A percentile compares a stretch with the other conserved stretches of the same genome.
Evolutionary conservation across 2,888 invertebrate species (phyloP).

Genomic region (Nomada lathburiana): DNA sequence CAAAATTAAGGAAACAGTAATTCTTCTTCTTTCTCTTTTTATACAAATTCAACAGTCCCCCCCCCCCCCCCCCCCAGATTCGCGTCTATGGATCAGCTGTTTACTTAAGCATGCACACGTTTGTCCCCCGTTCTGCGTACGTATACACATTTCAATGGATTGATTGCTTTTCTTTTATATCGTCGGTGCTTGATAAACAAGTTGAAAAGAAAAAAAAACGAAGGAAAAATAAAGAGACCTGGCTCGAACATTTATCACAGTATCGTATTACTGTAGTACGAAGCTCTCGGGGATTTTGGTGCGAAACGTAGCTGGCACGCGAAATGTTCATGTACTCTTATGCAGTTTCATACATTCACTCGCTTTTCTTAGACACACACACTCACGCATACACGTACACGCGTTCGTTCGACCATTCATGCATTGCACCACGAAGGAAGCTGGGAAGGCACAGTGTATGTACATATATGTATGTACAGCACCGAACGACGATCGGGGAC

Average conservation of each 20-base stretch:
- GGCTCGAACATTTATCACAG: constrained; percentile 72
- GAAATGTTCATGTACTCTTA: constrained; percentile 32
- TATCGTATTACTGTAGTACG: constrained; percentile 73
- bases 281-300: constrained; percentile 64
- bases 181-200: constrained; percentile 48
- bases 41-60: constrained; percentile 23
- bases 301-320: constrained; percentile 64
- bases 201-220: constrained; percentile 28
- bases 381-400: constrained; percentile 19
- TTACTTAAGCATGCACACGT: constrained; percentile 33
- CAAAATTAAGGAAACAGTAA: constrained; percentile 44
- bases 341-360: background rate
- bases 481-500: constrained; percentile 67
- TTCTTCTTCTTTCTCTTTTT: background rate
- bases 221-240: constrained; percentile 57
- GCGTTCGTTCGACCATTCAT: constrained; percentile 46
- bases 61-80: constrained; percentile 14
- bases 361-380: constrained; percentile 46
- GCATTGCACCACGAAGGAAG: constrained; percentile 74
- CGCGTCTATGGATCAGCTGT: constrained; percentile 37
- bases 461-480: constrained; percentile 68
- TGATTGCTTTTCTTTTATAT: constrained; percentile 45
- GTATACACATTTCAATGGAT: constrained; percentile 29
- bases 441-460: constrained; percentile 79
- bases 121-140: constrained; percentile 16